Evolutionary conservation across 2,113 vertebrate species (phyloP).

Genomic region (Perca fluviatilis): DNA sequence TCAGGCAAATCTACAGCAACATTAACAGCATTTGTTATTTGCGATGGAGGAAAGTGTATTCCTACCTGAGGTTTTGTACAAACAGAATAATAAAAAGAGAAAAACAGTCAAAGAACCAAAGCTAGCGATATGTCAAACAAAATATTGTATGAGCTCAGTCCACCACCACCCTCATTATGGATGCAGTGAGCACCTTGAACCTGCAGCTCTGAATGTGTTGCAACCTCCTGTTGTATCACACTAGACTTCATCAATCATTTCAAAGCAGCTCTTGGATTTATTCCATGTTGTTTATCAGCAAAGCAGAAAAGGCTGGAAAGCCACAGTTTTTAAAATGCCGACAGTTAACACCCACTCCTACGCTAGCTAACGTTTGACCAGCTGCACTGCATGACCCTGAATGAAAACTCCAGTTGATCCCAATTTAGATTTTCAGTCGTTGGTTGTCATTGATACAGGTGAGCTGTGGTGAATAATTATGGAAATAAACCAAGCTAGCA

Average conservation of each 20-base stretch:
- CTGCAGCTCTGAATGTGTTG: background rate
- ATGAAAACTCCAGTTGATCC: slow-evolving; percentile 9
- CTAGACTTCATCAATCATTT: slow-evolving; percentile 21
- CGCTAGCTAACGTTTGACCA: background rate
- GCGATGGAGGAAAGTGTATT: background rate
- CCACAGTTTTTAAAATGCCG: background rate
- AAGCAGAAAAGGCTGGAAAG: background rate
- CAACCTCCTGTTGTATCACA: background rate
- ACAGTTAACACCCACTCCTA: background rate
- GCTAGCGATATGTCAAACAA: background rate
- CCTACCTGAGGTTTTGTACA: background rate
- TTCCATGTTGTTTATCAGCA: slow-evolving; percentile 9
- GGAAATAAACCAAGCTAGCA: slow-evolving; percentile 27
- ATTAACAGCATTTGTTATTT: slow-evolving; percentile 2
- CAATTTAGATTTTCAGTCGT: slow-evolving; percentile 14
- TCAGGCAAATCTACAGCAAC: slow-evolving; percentile 6
- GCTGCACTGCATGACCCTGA: background rate
- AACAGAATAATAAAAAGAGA: background rate
- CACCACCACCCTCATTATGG: background rate
- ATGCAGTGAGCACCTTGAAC: slow-evolving; percentile 21
- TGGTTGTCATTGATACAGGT: slow-evolving; percentile 22
- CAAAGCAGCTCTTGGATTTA: slow-evolving; percentile 19
- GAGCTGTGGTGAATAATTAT: slow-evolving; percentile 35
- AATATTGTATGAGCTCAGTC: background rate
- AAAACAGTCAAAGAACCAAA: background rate